Percentiles rank a stretch among this genome's conserved stretches.
These are phyloP conservation scores for Paedocypris sp. DNA, from an alignment of 2,113 vertebrate genomes.

Conservation along the genomic window DNA sequence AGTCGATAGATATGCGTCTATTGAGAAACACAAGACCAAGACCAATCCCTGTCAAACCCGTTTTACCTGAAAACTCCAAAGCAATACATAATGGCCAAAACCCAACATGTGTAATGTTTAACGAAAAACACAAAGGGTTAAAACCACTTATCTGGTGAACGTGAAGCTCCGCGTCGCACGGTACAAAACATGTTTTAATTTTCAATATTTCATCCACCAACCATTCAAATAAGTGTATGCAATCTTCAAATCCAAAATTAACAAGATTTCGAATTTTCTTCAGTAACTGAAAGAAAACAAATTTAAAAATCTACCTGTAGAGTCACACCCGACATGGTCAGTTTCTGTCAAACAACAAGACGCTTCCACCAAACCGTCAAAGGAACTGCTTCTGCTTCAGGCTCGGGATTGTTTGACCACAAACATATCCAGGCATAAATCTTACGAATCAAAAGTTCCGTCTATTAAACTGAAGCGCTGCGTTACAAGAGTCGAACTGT, in stretches of 20 bases:
- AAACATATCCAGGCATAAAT: slow-evolving; percentile 8
- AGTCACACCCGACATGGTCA: slow-evolving; percentile 31
- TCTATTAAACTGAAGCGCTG: no score
- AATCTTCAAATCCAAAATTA: no score
- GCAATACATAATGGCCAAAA: not conserved
- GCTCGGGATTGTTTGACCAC: not conserved
- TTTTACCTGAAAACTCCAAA: slow-evolving; percentile 20
- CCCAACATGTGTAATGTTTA: not conserved
- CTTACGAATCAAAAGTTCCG: no score
- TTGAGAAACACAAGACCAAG: not conserved
- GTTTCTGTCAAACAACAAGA: no score
- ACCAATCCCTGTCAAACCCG: slow-evolving; percentile 20
- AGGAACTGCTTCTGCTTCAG: no score
- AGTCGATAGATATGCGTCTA: not conserved
- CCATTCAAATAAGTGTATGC: no score
- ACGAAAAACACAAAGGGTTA: not conserved
- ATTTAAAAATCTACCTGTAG: slow-evolving; percentile 42
- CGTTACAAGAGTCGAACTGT: not conserved
- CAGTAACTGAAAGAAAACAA: no score
- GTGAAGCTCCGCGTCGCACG: no score
- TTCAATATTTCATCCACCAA: no score
- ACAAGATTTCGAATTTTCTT: not conserved
- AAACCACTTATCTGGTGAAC: not conserved
- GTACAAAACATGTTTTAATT: no score
- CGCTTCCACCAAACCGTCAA: no score